Conservation (phyloP, 1,140 invertebrate genomes). For the Megathymus violae region DNA sequence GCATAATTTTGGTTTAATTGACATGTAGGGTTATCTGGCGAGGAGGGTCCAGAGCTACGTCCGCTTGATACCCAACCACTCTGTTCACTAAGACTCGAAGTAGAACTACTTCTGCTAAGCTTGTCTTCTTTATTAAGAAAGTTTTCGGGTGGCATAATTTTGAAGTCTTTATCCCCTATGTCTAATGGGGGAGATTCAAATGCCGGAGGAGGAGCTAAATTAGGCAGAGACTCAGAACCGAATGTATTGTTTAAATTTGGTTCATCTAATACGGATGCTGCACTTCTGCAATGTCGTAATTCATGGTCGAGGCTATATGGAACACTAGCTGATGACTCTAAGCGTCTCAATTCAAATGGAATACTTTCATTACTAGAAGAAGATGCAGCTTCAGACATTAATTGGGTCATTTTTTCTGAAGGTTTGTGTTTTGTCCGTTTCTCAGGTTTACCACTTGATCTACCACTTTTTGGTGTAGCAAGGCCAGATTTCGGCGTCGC, state of each 20-base stretch:
- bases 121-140: conserved; percentile 79
- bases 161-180: conserved; percentile 81
- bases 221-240: conserved; percentile 86
- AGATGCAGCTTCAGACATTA: conserved; percentile 81
- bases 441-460: conserved; percentile 76
- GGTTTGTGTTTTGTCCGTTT: conserved; percentile 78
- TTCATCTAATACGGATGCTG: conserved; percentile 84
- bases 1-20: conserved; percentile 76
- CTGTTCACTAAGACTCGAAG: conserved; percentile 89
- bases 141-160: conserved; percentile 80
- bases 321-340: conserved; percentile 85
- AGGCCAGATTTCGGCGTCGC: conserved; percentile 72
- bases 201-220: conserved; percentile 85
- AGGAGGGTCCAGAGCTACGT: conserved; percentile 85
- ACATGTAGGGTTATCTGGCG: conserved; percentile 82
- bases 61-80: conserved; percentile 91
- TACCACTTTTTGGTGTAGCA: conserved; percentile 73
- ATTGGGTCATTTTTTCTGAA: conserved; percentile 80
- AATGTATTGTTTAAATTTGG: conserved; percentile 76
- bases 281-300: conserved; percentile 86
- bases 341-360: conserved; percentile 78
- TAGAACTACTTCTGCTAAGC: conserved; percentile 82
- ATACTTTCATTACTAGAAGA: conserved; percentile 83
- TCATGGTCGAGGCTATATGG: conserved; percentile 84
- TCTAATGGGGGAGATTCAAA: conserved; percentile 82